phyloP scores from a whole-genome alignment of 23 tunicate species.

The Botrylloides violaceus region DNA sequence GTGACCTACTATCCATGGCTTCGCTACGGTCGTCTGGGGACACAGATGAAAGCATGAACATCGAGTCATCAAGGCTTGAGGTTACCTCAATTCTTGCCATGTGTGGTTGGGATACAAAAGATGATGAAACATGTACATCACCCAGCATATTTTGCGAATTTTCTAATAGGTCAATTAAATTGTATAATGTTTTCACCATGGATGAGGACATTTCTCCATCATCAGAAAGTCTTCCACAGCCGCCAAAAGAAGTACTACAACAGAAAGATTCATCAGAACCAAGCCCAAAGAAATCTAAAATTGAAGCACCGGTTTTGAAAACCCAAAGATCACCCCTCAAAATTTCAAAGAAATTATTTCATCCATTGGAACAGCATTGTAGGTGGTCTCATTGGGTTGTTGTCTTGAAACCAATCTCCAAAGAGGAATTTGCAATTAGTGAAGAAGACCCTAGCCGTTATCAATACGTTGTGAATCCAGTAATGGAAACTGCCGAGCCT shows the following conservation, averaged over 20 bases:
- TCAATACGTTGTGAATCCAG: slow-evolving; percentile 7
- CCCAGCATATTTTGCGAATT: neutral
- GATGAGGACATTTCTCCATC: neutral
- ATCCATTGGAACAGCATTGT: slow-evolving; percentile 64
- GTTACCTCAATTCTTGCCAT: slow-evolving; percentile 41
- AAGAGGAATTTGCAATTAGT: slow-evolving; percentile 10
- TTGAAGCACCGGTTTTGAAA: neutral
- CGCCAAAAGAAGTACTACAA: neutral
- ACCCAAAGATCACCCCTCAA: neutral
- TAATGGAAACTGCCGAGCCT: slow-evolving; percentile 11
- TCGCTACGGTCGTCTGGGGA: neutral
- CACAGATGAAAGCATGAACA: neutral
- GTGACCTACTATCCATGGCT: neutral
- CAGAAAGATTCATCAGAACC: neutral
- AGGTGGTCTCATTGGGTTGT: slow-evolving; percentile 68
- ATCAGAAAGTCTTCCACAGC: no score
- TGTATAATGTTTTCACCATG: neutral
- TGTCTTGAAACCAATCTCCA: slow-evolving; percentile 18
- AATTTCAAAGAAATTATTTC: slow-evolving; percentile 33
- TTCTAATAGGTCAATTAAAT: neutral
- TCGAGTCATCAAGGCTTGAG: neutral
- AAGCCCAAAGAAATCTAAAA: neutral
- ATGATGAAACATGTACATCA: neutral
- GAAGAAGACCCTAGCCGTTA: neutral
- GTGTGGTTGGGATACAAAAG: slow-evolving; percentile 77